These are phyloP conservation scores for Tupaia tana DNA, from an alignment of 2,113 vertebrate species.

Conservation along the genomic window DNA sequence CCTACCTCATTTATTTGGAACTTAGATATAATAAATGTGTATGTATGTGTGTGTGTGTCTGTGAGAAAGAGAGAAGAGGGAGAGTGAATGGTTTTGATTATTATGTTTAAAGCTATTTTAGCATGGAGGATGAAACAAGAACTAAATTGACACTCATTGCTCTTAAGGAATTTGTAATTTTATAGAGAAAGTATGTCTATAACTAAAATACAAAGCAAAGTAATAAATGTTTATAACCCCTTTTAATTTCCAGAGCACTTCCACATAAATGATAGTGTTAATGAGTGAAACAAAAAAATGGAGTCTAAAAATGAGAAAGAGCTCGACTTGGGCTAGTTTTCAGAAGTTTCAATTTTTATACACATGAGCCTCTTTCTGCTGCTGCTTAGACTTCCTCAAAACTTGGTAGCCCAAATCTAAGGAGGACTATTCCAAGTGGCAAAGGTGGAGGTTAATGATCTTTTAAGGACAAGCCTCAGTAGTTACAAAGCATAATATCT, in stretches of 20 bases:
- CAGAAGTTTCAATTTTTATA: background rate
- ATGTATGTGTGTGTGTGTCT: too few species aligned
- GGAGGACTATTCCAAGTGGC: background rate
- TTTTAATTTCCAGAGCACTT: constrained; percentile 54
- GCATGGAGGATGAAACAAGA: background rate
- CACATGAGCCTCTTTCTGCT: background rate
- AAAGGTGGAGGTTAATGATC: background rate
- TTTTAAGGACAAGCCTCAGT: background rate
- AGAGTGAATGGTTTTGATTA: background rate
- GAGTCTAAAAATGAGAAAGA: constrained; percentile 4
- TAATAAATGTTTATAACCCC: constrained; percentile 44
- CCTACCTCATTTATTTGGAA: background rate
- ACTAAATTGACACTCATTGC: background rate
- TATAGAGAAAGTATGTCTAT: background rate
- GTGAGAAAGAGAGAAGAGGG: background rate
- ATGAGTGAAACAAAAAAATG: constrained; percentile 20
- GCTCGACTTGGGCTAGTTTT: background rate
- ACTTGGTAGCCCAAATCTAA: background rate
- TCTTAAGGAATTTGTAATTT: constrained; percentile 52
- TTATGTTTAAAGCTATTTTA: constrained; percentile 24
- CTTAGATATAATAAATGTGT: background rate
- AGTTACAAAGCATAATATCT: background rate
- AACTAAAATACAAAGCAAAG: constrained; percentile 50
- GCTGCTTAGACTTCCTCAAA: background rate
- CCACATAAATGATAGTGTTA: constrained; percentile 22